These are phyloP conservation scores for Chaetodon trifasciatus DNA, from an alignment of 2,797 vertebrate genomes.

Conservation along the genomic window DNA sequence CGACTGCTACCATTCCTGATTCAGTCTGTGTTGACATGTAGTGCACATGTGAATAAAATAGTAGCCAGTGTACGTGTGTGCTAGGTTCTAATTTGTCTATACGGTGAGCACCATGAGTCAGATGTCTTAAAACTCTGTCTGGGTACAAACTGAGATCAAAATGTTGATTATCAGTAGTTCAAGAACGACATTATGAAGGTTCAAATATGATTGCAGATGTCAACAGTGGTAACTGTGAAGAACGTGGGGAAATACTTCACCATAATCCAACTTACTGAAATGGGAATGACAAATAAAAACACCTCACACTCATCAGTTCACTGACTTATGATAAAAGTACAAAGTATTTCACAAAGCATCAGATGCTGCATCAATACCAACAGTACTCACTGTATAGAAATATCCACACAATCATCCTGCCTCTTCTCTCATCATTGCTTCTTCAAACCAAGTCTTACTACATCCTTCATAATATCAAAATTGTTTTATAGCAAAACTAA, in stretches of 20 bases:
- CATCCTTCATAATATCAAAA: slow-evolving; percentile 31
- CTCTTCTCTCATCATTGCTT: slow-evolving; percentile 20
- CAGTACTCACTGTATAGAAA: slow-evolving; percentile 46
- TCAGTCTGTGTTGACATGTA: slow-evolving; percentile 37
- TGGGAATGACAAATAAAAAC: slow-evolving; percentile 13
- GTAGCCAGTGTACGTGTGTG: slow-evolving; percentile 34
- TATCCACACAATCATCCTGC: slow-evolving; percentile 51
- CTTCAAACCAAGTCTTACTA: too few relatives aligned
- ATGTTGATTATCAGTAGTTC: slow-evolving; percentile 45
- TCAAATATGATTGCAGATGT: slow-evolving; percentile 10
- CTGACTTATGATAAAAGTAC: slow-evolving; percentile 24
- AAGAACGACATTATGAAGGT: slow-evolving; percentile 9
- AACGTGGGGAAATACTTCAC: slow-evolving; percentile 20
- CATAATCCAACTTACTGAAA: slow-evolving; percentile 12
- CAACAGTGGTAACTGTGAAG: not conserved
- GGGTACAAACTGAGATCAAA: slow-evolving; percentile 13
- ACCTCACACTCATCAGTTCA: slow-evolving; percentile 3
- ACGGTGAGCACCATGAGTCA: slow-evolving; percentile 21
- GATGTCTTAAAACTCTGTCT: slow-evolving; percentile 11
- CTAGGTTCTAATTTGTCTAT: slow-evolving; percentile 17
- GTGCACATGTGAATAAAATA: slow-evolving; percentile 21
- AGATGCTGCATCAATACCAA: slow-evolving; percentile 13
- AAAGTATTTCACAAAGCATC: slow-evolving; percentile 37
- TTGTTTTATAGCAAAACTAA: slow-evolving; percentile 26
- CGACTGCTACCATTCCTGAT: slow-evolving; percentile 37